Evolutionary conservation across 2,888 invertebrate species (phyloP).

Genomic region (Sipha maydis): DNA sequence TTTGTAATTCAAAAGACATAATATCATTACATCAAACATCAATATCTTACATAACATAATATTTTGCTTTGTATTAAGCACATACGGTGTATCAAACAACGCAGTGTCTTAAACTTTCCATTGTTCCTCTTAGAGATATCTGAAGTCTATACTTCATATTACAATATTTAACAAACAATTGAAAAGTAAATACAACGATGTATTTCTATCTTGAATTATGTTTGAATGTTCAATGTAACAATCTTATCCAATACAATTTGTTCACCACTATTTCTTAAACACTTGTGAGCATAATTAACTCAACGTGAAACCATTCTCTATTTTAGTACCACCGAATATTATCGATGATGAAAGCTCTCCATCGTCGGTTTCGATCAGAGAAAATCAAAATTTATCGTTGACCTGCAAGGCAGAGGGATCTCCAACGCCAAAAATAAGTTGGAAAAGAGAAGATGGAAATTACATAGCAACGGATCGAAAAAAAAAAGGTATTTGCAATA

Average conservation of each 20-base stretch:
- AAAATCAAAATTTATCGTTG: conserved; percentile 93
- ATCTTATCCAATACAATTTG: too few relatives aligned
- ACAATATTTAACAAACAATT: neutral
- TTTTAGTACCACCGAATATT: conserved; percentile 91
- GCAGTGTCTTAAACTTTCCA: too few relatives aligned
- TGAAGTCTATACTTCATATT: too few relatives aligned
- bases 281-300: too few relatives aligned
- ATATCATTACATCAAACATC: too few relatives aligned
- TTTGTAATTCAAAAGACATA: too few relatives aligned
- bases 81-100: too few relatives aligned
- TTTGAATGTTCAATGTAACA: neutral
- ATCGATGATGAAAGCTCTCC: conserved; percentile 89
- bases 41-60: too few relatives aligned
- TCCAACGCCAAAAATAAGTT: conserved; percentile 91
- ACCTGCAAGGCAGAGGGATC: conserved; percentile 92
- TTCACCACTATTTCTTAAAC: too few relatives aligned
- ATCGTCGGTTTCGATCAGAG: conserved; percentile 90
- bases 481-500: conserved; percentile 77
- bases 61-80: too few relatives aligned
- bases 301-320: neutral
- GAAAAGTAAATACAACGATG: neutral
- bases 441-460: conserved; percentile 91
- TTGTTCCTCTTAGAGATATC: too few relatives aligned
- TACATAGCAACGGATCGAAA: conserved; percentile 85
- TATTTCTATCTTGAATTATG: neutral